Evolutionary conservation across 2,888 invertebrate species (phyloP).

Genomic region (Hirtodrosophila duncani): DNA sequence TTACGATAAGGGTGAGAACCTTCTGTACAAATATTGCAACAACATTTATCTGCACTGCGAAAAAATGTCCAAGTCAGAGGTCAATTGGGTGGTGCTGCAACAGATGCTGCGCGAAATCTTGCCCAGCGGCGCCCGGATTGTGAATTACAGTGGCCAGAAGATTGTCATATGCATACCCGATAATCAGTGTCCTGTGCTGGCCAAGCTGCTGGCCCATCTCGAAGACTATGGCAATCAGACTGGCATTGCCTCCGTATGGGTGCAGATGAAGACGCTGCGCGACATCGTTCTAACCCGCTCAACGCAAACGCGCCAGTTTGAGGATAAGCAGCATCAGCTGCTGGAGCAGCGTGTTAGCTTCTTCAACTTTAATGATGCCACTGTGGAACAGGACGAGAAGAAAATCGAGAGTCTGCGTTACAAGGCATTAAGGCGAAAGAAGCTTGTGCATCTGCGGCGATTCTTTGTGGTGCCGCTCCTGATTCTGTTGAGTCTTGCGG

Average conservation of each 20-base stretch:
- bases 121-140: background rate
- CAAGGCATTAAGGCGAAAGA: background rate
- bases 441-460: background rate
- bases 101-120: background rate
- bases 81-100: background rate
- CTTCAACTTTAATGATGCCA: background rate
- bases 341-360: too few relatives aligned
- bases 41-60: conserved; percentile 2
- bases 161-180: background rate
- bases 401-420: background rate
- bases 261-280: background rate
- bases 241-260: background rate
- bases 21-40: background rate
- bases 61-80: background rate
- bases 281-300: conserved; percentile 13
- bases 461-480: background rate
- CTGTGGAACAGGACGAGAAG: background rate
- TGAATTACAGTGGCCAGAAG: background rate
- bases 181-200: background rate
- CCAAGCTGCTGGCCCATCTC: background rate
- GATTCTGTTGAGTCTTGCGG: background rate
- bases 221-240: background rate
- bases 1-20: background rate
- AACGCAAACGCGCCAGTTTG: too few relatives aligned
- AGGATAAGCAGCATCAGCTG: too few relatives aligned